Percentiles rank a stretch among this genome's conserved stretches.
phyloP scores from a whole-genome alignment of 2,888 invertebrate genomes.

The Ctenicera cuprea region DNA sequence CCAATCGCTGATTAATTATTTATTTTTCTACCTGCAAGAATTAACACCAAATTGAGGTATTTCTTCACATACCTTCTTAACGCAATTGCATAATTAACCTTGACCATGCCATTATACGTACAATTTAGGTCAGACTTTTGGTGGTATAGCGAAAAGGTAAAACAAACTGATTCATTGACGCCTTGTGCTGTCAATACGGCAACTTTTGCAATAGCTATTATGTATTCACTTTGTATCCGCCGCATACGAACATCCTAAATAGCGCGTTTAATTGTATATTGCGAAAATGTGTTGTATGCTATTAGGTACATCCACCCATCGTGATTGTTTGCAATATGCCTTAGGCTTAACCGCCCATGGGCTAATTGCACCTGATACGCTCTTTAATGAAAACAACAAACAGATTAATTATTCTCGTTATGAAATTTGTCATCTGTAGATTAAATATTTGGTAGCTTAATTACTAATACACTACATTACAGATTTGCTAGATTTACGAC shows the following conservation, averaged over 20 bases:
- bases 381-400: background rate
- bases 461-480: too few species aligned
- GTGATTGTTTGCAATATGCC: background rate
- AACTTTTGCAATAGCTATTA: background rate
- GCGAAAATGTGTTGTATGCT: constrained; percentile 8
- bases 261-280: constrained; percentile 20
- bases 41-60: background rate
- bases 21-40: too few species aligned
- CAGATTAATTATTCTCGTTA: background rate
- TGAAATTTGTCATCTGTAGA: too few species aligned
- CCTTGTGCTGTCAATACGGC: constrained; percentile 8
- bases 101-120: constrained; percentile 17
- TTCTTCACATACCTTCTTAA: background rate
- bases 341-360: background rate
- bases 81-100: constrained; percentile 12
- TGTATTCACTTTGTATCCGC: constrained; percentile 18
- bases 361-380: background rate
- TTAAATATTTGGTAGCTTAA: background rate
- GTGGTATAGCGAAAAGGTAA: constrained; percentile 9
- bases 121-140: constrained; percentile 23
- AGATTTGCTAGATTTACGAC: too few species aligned
- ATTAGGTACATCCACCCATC: background rate
- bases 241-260: constrained; percentile 19
- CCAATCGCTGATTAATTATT: too few species aligned
- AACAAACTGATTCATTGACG: constrained; percentile 29